These are phyloP conservation scores for Plagodis dolabraria DNA, from an alignment of 2,888 invertebrate genomes.

Conservation along the genomic window DNA sequence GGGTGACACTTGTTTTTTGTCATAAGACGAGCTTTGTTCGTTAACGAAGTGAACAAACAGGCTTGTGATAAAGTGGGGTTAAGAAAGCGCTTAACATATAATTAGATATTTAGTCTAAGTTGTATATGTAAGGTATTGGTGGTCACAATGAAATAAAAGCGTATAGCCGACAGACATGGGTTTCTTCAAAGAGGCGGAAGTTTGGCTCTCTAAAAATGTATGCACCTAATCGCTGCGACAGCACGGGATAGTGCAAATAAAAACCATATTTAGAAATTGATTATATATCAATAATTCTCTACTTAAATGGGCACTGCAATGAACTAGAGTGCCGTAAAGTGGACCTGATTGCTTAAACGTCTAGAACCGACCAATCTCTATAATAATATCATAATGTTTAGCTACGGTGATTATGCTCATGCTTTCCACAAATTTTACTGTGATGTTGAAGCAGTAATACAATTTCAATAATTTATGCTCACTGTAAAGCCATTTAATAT, in stretches of 20 bases:
- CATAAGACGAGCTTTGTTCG: slow-evolving; percentile 34
- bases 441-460: slow-evolving; percentile 20
- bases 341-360: slow-evolving; percentile 22
- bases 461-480: slow-evolving; percentile 1
- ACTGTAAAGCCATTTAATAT: no score
- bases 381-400: slow-evolving; percentile 17
- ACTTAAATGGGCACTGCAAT: no score
- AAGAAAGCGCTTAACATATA: slow-evolving; percentile 14
- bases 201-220: no score
- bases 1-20: slow-evolving; percentile 61
- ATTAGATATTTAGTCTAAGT: slow-evolving; percentile 6
- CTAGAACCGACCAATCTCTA: slow-evolving; percentile 13
- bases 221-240: no score
- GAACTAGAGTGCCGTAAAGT: slow-evolving; percentile 8
- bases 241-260: no score
- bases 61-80: slow-evolving; percentile 19
- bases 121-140: no score
- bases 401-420: slow-evolving; percentile 17
- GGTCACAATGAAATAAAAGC: no score
- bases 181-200: no score
- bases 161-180: no score
- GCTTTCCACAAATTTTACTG: slow-evolving; percentile 18
- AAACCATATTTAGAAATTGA: no score
- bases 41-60: slow-evolving; percentile 18
- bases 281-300: no score